phyloP scores from a whole-genome alignment of 2,888 invertebrate genomes.

The Neoitamus cyanurus region DNA sequence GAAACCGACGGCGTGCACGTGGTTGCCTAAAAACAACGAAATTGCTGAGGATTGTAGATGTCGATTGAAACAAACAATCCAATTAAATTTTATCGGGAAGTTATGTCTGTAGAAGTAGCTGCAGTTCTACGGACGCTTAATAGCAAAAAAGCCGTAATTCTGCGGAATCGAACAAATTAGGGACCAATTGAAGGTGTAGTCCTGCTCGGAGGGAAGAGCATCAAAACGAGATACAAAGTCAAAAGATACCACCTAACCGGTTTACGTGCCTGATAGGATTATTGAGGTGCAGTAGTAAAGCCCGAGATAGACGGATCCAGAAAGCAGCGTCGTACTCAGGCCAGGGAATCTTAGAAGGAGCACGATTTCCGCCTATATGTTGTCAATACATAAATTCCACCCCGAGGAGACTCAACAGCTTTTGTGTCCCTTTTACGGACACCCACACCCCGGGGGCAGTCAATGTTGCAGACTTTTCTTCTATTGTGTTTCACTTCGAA shows the following conservation, averaged over 20 bases:
- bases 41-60: not conserved
- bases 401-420: not conserved
- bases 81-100: not conserved
- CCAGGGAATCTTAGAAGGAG: not conserved
- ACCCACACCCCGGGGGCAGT: not conserved
- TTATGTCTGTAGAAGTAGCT: not conserved
- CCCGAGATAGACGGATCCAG: not conserved
- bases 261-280: not conserved
- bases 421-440: not conserved
- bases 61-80: not conserved
- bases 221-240: not conserved
- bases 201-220: not conserved
- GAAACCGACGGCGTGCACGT: not conserved
- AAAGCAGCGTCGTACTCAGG: not conserved
- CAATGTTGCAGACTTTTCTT: not conserved
- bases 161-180: not conserved
- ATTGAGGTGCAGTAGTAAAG: not conserved
- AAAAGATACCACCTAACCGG: not conserved
- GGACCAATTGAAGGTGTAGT: not conserved
- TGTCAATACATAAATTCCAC: constrained; percentile 27
- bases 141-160: not conserved
- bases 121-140: not conserved
- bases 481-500: not conserved
- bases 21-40: not conserved
- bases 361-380: constrained; percentile 28